A percentile compares a stretch with the other conserved stretches of the same genome.
These are phyloP conservation scores for Cheilosia urbana DNA, from an alignment of 2,888 invertebrate genomes.

Conservation along the genomic window DNA sequence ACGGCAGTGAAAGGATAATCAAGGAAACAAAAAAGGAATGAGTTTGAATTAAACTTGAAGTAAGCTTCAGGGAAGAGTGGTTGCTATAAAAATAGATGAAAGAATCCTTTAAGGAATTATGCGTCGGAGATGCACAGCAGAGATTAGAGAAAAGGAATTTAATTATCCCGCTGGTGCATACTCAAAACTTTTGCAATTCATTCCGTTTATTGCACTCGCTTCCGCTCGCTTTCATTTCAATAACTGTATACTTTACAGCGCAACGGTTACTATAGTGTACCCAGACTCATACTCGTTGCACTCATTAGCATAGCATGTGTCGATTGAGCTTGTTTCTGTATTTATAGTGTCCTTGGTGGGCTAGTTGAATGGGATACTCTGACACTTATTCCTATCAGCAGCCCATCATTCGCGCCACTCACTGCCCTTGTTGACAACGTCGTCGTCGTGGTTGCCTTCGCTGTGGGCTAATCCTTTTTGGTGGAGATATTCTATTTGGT, in stretches of 20 bases:
- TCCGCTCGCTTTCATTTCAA: background rate
- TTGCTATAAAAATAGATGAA: slow-evolving; percentile 17
- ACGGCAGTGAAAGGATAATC: slow-evolving; percentile 14
- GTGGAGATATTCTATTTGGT: slow-evolving; percentile 30
- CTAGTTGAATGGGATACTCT: slow-evolving; percentile 38
- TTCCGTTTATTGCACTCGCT: slow-evolving; percentile 13
- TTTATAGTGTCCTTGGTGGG: slow-evolving; percentile 57
- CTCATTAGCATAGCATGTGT: slow-evolving; percentile 65
- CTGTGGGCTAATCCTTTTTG: slow-evolving; percentile 15
- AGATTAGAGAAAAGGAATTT: slow-evolving; percentile 15
- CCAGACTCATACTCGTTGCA: slow-evolving; percentile 16
- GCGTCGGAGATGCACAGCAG: background rate
- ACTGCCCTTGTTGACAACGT: slow-evolving; percentile 42
- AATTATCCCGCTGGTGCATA: slow-evolving; percentile 27
- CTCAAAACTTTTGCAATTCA: slow-evolving; percentile 36
- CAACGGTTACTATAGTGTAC: background rate
- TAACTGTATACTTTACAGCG: background rate
- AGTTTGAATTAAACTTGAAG: slow-evolving; percentile 47
- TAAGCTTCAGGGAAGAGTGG: slow-evolving; percentile 32
- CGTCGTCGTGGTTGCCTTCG: slow-evolving; percentile 15
- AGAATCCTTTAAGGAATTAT: slow-evolving; percentile 17
- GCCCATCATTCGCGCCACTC: slow-evolving; percentile 39
- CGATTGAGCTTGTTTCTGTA: slow-evolving; percentile 45
- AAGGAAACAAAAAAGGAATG: background rate
- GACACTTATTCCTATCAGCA: slow-evolving; percentile 37